Evolutionary conservation across 2,797 vertebrate species (phyloP), one percentile per base, ranked within the genome.

Genomic region (Dendrocincla tyrannina): DNA sequence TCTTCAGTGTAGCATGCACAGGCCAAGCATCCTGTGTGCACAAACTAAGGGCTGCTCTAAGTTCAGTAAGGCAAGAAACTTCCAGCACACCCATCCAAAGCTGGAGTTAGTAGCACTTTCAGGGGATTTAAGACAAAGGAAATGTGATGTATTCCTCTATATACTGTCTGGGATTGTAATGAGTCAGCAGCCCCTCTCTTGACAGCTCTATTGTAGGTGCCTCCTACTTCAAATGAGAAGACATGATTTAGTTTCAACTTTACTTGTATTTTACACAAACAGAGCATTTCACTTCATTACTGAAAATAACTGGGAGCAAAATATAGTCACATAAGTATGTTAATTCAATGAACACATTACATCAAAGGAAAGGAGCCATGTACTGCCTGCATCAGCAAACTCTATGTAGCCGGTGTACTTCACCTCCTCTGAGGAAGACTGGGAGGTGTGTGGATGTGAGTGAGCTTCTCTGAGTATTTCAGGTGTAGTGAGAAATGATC

Each of bases 221-320:
- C 66, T 91, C 62, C 42, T 77, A n/a, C 64, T 93, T 93, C 85
- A 86, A 93, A 64, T 4, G 37, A 75, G 55, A 81, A 84, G 69
- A 85, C 30, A 60, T 0, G 2, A 9, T 75, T 76, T 16, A 18
- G 42, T 78, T 94, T 91, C 79, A 81, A 27, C 11, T 80, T 64
- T 11, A 62, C 42, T 33, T 27, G 3, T 86, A 32, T 81, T 93
- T 52, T 82, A 82, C 50, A 70, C 44, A 85, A 96, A 82, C 28
- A 4, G 9, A 86, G 63, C 37, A 73, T 72, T 92, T 90, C 20
- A n/a, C 39, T 81, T 77, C 30, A 81, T 84, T 69, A 66, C 50
- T 79, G 63, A 90, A 81, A 86, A 78, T 85, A 85, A 69, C 30
- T 47, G 41, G 41, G 39, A 69, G 44, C 44, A 87, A 93, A 91